Evolutionary conservation across 1,140 invertebrate genomes (phyloP).

Genomic region (Temnothorax nylanderi): DNA sequence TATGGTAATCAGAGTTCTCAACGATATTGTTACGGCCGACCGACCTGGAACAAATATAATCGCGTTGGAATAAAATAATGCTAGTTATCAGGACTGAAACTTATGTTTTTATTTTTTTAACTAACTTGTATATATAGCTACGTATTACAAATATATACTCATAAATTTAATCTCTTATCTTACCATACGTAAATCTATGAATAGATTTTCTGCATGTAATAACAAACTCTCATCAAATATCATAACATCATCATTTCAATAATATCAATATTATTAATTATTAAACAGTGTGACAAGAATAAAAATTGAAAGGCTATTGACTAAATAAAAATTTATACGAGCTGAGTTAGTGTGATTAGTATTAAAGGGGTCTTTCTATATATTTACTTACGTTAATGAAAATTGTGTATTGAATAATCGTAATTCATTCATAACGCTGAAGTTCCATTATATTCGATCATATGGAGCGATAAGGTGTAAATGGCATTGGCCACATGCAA

Average conservation of each 20-base stretch:
- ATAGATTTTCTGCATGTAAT: background rate
- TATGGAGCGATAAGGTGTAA: constrained; percentile 22
- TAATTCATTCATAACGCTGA: background rate
- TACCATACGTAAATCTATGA: background rate
- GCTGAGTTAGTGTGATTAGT: background rate
- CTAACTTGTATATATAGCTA: background rate
- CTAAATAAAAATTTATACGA: constrained; percentile 11
- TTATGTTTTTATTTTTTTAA: background rate
- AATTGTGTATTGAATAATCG: background rate
- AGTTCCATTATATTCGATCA: constrained; percentile 35
- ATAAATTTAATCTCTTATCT: background rate
- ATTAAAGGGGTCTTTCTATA: background rate
- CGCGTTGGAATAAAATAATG: constrained; percentile 19
- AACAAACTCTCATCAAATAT: background rate
- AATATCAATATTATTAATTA: background rate
- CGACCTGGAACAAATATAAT: constrained; percentile 54
- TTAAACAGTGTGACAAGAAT: background rate
- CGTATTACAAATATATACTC: background rate
- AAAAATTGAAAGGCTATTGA: background rate
- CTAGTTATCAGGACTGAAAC: background rate
- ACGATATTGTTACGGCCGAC: constrained; percentile 37
- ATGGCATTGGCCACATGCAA: constrained; percentile 13
- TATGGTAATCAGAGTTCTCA: constrained; percentile 68
- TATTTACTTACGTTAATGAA: background rate
- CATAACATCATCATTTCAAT: background rate